A percentile compares a stretch with the other conserved stretches of the same genome.
Evolutionary conservation across 2,797 vertebrate species (phyloP).

Genomic region (Mus caroli): DNA sequence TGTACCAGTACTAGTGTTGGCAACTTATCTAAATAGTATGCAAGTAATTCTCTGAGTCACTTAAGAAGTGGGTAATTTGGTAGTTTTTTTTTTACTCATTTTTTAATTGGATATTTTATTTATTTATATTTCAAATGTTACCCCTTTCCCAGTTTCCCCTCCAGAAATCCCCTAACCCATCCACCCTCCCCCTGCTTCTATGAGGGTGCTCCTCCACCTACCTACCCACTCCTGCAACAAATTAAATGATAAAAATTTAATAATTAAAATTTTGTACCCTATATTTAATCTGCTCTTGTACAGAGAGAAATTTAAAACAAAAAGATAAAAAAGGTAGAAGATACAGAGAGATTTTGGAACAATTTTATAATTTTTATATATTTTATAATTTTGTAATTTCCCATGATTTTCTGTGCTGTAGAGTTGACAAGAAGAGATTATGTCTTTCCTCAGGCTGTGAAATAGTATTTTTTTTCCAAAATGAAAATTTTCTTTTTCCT

Average conservation of each 20-base stretch:
- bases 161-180: no score
- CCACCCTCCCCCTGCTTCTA: no score
- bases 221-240: not conserved
- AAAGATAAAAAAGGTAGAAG: slow-evolving; percentile 26
- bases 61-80: not conserved
- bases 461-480: no score
- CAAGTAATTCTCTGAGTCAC: slow-evolving; percentile 49
- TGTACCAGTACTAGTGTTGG: slow-evolving; percentile 23
- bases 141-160: no score
- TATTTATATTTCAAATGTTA: no score
- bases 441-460: slow-evolving; percentile 17
- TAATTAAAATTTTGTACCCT: slow-evolving; percentile 25
- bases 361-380: not conserved
- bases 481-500: slow-evolving; percentile 1
- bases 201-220: no score
- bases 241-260: not conserved
- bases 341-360: not conserved
- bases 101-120: no score
- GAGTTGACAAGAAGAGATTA: not conserved
- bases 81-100: no score
- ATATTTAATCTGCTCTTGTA: not conserved
- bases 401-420: not conserved
- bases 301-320: not conserved
- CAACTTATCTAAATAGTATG: slow-evolving; percentile 12
- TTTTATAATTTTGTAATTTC: not conserved